These are phyloP conservation scores for Drosophila arizonae DNA, from an alignment of 1,140 invertebrate species.

Conservation along the genomic window DNA sequence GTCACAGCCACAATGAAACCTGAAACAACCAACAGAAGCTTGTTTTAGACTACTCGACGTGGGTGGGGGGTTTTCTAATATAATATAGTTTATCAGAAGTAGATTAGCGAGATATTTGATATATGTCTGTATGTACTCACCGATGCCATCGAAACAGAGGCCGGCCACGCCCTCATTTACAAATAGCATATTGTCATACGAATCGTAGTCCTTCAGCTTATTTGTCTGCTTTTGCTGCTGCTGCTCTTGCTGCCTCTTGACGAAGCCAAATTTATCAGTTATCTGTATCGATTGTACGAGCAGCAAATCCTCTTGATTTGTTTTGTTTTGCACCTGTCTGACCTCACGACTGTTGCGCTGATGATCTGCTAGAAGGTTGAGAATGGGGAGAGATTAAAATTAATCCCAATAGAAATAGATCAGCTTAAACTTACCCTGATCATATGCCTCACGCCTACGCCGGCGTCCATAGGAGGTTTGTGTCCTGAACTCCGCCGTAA, in stretches of 20 bases:
- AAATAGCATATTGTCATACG: slow-evolving; percentile 84
- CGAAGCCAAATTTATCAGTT: slow-evolving; percentile 94
- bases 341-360: slow-evolving; percentile 11
- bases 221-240: slow-evolving; percentile 82
- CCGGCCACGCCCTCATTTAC: slow-evolving; percentile 84
- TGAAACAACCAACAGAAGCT: slow-evolving; percentile 13
- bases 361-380: not conserved
- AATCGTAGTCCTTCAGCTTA: slow-evolving; percentile 79
- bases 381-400: not conserved
- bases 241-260: slow-evolving; percentile 82
- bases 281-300: slow-evolving; percentile 95
- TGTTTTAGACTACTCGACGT: not conserved
- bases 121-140: slow-evolving; percentile 39
- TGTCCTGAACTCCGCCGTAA: slow-evolving; percentile 91
- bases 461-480: slow-evolving; percentile 89
- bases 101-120: not conserved
- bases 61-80: too few species aligned
- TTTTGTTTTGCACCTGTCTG: slow-evolving; percentile 29
- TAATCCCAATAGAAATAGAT: not conserved
- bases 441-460: slow-evolving; percentile 39
- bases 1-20: slow-evolving; percentile 91
- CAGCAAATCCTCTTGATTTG: slow-evolving; percentile 88
- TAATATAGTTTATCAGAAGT: too few species aligned
- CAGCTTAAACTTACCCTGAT: not conserved
- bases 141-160: slow-evolving; percentile 88